phyloP scores from a whole-genome alignment of 1,140 invertebrate species.

The Drosophila grimshawi region DNA sequence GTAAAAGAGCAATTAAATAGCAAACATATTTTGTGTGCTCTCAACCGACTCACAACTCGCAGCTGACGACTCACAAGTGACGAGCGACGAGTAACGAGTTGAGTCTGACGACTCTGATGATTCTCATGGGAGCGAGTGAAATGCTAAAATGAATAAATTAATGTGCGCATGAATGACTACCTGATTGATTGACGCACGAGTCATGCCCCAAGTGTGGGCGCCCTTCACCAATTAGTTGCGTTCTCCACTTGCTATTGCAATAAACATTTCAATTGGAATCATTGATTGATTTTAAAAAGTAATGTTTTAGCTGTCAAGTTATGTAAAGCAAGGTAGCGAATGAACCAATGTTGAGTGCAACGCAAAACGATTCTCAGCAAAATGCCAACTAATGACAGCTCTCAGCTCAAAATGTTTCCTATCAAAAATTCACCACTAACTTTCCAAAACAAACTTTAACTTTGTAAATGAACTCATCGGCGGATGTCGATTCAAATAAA shows the following conservation, averaged over 20 bases:
- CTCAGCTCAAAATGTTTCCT: no score
- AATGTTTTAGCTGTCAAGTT: neutral
- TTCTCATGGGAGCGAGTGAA: slow-evolving; percentile 2
- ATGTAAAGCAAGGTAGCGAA: neutral
- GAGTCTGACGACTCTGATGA: neutral
- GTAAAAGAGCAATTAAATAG: slow-evolving; percentile 72
- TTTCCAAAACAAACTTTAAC: no score
- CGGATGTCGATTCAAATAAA: neutral
- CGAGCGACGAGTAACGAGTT: slow-evolving; percentile 16
- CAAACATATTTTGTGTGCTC: slow-evolving; percentile 61
- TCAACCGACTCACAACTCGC: slow-evolving; percentile 19
- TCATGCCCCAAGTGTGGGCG: slow-evolving; percentile 4
- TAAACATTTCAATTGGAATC: slow-evolving; percentile 32
- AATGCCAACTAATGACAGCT: no score
- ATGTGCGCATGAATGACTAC: slow-evolving; percentile 69
- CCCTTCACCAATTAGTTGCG: neutral
- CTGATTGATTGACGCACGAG: slow-evolving; percentile 68
- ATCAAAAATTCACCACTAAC: no score
- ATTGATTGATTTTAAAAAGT: neutral
- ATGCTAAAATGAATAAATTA: slow-evolving; percentile 76
- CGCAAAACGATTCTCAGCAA: no score
- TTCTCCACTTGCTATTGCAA: neutral
- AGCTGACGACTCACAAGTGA: neutral
- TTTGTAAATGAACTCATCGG: no score
- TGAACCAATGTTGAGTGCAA: neutral